These are phyloP conservation scores for Cremastinae sp. DNA, from an alignment of 2,888 invertebrate genomes.

Conservation along the genomic window DNA sequence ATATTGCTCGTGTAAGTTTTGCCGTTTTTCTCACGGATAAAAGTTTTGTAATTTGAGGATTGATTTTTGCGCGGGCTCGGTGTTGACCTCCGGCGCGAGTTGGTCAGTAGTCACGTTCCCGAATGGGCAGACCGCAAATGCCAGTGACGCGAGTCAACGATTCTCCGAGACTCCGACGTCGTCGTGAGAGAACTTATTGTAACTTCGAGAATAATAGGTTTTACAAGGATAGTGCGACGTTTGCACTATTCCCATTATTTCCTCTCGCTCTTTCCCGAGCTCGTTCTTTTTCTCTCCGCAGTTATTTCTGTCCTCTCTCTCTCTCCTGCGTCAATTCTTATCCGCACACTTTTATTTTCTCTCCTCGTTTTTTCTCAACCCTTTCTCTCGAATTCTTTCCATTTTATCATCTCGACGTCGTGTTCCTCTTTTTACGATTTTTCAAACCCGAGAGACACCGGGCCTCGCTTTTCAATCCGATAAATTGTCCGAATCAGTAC, in stretches of 20 bases:
- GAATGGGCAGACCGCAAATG: conserved; percentile 47
- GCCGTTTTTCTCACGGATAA: too few species aligned
- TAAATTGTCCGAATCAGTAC: conserved; percentile 41
- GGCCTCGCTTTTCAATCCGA: conserved; percentile 36
- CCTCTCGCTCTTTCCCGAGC: not conserved
- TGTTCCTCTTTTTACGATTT: conserved; percentile 11
- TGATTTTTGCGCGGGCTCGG: too few species aligned
- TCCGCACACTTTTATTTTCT: not conserved
- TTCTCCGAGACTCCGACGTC: conserved; percentile 24
- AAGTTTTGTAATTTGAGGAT: too few species aligned
- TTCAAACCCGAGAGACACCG: conserved; percentile 2
- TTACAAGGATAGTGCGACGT: conserved; percentile 6
- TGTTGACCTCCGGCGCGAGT: not conserved
- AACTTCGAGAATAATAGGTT: conserved; percentile 21
- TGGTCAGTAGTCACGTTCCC: conserved; percentile 52
- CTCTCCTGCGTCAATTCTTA: not conserved
- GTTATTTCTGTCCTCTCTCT: too few species aligned
- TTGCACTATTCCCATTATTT: conserved; percentile 16
- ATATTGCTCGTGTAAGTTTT: too few species aligned
- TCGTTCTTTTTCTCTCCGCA: conserved; percentile 24
- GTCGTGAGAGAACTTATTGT: conserved; percentile 7
- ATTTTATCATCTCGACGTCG: not conserved
- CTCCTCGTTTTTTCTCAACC: not conserved
- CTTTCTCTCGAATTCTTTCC: not conserved
- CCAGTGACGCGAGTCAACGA: conserved; percentile 50